phyloP scores from a whole-genome alignment of 2,113 vertebrate species.

The Edolisoma coerulescens region DNA sequence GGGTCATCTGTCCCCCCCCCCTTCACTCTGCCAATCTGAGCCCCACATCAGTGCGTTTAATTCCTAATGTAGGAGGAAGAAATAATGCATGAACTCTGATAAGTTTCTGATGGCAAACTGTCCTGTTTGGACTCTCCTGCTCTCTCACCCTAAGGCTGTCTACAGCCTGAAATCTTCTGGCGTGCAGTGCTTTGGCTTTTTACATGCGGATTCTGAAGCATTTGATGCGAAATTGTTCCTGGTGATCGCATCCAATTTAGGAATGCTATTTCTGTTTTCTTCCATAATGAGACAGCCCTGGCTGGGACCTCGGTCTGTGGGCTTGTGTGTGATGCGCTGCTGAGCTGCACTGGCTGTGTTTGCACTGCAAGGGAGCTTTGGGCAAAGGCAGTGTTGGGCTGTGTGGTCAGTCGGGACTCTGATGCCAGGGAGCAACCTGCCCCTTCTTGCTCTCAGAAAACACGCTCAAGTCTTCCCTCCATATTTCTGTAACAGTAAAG shows the following conservation, averaged over 20 bases:
- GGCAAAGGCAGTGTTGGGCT: background rate
- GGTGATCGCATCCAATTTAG: background rate
- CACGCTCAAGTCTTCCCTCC: rapidly evolving
- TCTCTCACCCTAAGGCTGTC: background rate
- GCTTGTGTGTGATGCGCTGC: background rate
- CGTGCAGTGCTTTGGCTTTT: background rate
- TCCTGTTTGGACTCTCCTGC: background rate
- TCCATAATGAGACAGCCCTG: background rate
- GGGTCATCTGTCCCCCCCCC: rapidly evolving
- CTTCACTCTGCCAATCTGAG: background rate
- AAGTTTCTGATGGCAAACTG: background rate
- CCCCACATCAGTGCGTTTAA: background rate
- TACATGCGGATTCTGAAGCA: background rate
- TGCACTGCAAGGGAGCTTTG: background rate
- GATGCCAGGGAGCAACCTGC: background rate
- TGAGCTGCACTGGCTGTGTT: background rate
- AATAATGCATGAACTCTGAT: background rate
- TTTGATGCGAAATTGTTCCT: background rate
- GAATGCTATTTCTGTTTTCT: background rate
- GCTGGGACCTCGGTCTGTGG: background rate
- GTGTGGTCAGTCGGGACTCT: background rate
- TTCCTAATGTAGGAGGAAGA: background rate
- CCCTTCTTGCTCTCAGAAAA: background rate
- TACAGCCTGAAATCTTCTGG: background rate
- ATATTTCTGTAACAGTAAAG: background rate